A percentile compares a stretch with the other conserved stretches of the same genome.
phyloP scores from a whole-genome alignment of 1,140 invertebrate genomes.

The Drosophila willistoni region DNA sequence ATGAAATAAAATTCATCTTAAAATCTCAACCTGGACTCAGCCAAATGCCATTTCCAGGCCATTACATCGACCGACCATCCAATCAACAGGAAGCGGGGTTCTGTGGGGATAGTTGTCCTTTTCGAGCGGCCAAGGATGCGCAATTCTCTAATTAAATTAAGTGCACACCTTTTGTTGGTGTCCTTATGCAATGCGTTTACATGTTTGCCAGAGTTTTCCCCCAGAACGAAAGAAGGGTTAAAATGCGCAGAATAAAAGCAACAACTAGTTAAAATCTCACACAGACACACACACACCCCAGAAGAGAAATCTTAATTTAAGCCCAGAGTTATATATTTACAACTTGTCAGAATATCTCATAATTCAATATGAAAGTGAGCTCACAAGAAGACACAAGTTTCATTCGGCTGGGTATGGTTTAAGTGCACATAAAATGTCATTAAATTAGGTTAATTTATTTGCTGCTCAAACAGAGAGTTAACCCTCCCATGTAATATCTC shows the following conservation, averaged over 20 bases:
- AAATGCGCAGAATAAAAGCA: no score
- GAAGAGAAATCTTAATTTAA: not conserved
- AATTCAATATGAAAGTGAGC: conserved; percentile 9
- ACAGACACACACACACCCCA: not conserved
- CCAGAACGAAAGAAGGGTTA: no score
- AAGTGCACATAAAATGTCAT: conserved; percentile 56
- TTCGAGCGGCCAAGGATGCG: conserved; percentile 20
- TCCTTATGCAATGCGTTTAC: conserved; percentile 47
- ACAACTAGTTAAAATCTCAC: not conserved
- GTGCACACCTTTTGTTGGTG: conserved; percentile 71
- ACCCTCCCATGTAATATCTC: conserved; percentile 17
- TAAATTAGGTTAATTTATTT: conserved; percentile 52
- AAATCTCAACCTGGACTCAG: conserved; percentile 34
- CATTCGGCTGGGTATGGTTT: conserved; percentile 29
- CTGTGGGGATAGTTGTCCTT: not conserved
- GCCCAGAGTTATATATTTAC: not conserved
- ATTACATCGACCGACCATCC: conserved; percentile 55
- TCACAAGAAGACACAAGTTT: not conserved
- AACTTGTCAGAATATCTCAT: not conserved
- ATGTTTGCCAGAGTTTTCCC: conserved; percentile 43
- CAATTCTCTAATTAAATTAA: conserved; percentile 76
- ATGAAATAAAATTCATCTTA: conserved; percentile 77
- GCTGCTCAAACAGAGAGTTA: conserved; percentile 22
- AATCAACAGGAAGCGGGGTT: not conserved
- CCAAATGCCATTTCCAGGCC: conserved; percentile 75